A percentile compares a stretch with the other conserved stretches of the same genome.
Evolutionary conservation across 2,888 invertebrate genomes (phyloP).

Genomic region (Pyrgus malvae): DNA sequence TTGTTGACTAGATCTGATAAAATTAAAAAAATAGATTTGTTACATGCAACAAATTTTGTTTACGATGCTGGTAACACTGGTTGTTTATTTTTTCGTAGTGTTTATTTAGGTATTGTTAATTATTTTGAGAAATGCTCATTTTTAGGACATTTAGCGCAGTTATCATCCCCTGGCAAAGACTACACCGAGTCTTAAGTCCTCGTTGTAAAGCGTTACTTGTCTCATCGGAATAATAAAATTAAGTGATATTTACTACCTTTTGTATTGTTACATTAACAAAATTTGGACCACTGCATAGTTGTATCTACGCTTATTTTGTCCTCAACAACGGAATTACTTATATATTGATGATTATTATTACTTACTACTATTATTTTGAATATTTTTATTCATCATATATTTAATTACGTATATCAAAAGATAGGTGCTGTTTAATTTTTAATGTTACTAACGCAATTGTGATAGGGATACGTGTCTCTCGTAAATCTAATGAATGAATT

Average conservation of each 20-base stretch:
- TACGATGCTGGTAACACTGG: too few relatives aligned
- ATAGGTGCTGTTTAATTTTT: constrained; percentile 78
- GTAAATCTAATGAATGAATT: constrained; percentile 64
- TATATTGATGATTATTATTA: constrained; percentile 40
- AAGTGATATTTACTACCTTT: constrained; percentile 51
- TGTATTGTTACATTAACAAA: constrained; percentile 44
- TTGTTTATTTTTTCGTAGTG: too few relatives aligned
- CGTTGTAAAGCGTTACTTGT: constrained; percentile 70
- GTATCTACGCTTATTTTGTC: constrained; percentile 64
- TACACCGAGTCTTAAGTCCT: constrained; percentile 37
- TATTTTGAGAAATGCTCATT: neutral
- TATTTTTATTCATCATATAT: constrained; percentile 62
- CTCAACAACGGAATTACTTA: constrained; percentile 55
- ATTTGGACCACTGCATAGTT: constrained; percentile 69
- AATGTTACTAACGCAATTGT: constrained; percentile 69
- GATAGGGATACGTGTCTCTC: constrained; percentile 72
- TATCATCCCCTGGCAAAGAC: constrained; percentile 24
- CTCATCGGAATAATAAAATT: constrained; percentile 57
- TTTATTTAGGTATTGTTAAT: neutral
- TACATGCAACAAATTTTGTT: too few relatives aligned
- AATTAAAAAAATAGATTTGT: too few relatives aligned
- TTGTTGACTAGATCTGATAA: neutral
- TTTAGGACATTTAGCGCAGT: neutral
- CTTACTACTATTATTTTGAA: constrained; percentile 56
- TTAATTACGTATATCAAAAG: constrained; percentile 68